Evolutionary conservation across 2,797 vertebrate species (phyloP), one percentile per base, ranked within the genome.

Genomic region (Tapirus indicus): DNA sequence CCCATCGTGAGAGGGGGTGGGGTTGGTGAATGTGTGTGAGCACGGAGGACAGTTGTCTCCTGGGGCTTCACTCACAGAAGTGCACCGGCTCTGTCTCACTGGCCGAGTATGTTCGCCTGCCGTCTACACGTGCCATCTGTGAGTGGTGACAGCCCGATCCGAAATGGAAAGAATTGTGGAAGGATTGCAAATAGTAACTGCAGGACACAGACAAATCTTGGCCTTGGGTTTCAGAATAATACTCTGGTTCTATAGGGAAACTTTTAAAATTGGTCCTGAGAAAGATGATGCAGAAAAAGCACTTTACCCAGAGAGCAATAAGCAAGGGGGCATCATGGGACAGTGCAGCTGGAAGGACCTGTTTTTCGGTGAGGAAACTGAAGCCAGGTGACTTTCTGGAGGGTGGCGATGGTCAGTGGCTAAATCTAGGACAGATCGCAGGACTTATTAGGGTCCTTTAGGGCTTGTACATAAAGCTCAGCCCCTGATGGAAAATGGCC

Each of bases 11-110:
- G 68, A 32, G 35, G 11, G 41, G 1, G 16, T 10, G 23, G 13
- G 6, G 25, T 13, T 1, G 38, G 32, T 11, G 56, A 32, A 1
- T 25, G 4, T 0, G 3, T 3, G 25, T 17, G 1, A 54, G 10
- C 32, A 2, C 1, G 10, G 20, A 64, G 77, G 14, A 58, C 23
- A 7, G 25, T 1, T 32, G 47, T 32, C 62, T 83, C 62, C 58
- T n/a, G 41, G 20, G 80, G 13, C 44, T 58, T 60, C 66, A 58
- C 44, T 69, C 47, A 38, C 29, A 47, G 8, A 27, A 29, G 7
- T 5, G 6, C 23, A 0, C 41, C 0, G 0, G 5, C 41, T 49
- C 12, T 66, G 64, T 66, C 7, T 52, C 3, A 1, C 7, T 25
- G 75, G 54, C 64, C 11, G 0, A 7, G 60, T 10, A 11, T 1